Conservation (phyloP, 2,113 vertebrate genomes). For the Dascyllus trimaculatus region DNA sequence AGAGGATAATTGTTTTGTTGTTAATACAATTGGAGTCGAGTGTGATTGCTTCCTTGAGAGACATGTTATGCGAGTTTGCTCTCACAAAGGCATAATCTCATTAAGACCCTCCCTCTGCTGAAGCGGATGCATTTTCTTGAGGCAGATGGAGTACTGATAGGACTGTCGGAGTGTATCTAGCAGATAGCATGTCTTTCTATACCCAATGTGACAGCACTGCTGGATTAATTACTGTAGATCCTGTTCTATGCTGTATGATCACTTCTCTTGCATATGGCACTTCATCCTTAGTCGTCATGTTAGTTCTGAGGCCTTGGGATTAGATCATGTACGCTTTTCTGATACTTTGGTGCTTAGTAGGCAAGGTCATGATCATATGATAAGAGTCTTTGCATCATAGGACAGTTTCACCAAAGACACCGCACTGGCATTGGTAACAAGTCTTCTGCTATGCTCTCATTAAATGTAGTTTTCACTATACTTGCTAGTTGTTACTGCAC, state of each 20-base stretch:
- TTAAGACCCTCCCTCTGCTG: slow-evolving; percentile 1
- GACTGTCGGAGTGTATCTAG: slow-evolving; percentile 25
- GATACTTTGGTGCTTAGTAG: not conserved
- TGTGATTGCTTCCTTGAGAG: slow-evolving; percentile 1
- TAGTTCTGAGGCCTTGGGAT: not conserved
- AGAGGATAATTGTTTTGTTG: not conserved
- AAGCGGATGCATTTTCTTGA: slow-evolving; percentile 30
- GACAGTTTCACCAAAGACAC: not conserved
- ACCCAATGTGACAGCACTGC: not conserved
- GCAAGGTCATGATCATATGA: not conserved
- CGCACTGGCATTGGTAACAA: not conserved
- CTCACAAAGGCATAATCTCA: slow-evolving; percentile 26
- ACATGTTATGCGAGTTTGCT: slow-evolving; percentile 10
- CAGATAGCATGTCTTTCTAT: slow-evolving; percentile 14
- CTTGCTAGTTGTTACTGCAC: not conserved
- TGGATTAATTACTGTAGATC: slow-evolving; percentile 12
- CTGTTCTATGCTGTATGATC: not conserved
- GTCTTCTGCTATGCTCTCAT: not conserved
- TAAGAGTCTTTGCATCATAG: not conserved
- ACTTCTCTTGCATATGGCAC: not conserved
- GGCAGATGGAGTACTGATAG: slow-evolving; percentile 30
- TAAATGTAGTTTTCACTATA: not conserved
- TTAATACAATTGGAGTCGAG: not conserved
- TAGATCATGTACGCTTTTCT: not conserved
- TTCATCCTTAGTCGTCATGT: no score